These are phyloP conservation scores for Xenotilapia flavipinnis DNA, from an alignment of 2,113 vertebrate species.

Conservation along the genomic window DNA sequence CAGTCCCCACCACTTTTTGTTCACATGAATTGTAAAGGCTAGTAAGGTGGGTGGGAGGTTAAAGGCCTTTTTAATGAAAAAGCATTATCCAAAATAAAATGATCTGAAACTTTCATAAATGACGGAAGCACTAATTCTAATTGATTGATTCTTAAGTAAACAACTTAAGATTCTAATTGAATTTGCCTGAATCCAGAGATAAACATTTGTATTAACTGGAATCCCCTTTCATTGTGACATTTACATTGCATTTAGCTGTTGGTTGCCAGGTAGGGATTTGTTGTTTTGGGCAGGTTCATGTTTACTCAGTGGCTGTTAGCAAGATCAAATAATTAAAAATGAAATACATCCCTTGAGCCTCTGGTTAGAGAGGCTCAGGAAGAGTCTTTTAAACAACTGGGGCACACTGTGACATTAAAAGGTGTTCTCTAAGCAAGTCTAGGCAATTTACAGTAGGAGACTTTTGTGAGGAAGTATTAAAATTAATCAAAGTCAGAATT, in stretches of 20 bases:
- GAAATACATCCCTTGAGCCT: not conserved
- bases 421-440: not conserved
- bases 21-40: not conserved
- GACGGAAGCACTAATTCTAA: not conserved
- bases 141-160: not conserved
- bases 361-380: not conserved
- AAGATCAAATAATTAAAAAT: slow-evolving; percentile 8
- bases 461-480: not conserved
- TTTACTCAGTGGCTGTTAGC: not conserved
- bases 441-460: not conserved
- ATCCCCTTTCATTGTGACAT: not conserved
- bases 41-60: not conserved
- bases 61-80: not conserved
- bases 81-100: not conserved
- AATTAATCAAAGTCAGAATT: not conserved
- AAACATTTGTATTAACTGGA: not conserved
- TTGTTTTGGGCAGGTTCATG: not conserved
- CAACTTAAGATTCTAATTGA: not conserved
- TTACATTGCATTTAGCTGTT: not conserved
- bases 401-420: not conserved
- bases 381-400: not conserved
- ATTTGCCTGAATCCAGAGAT: not conserved
- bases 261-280: not conserved
- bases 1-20: not conserved
- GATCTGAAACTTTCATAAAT: not conserved